A percentile compares a stretch with the other conserved stretches of the same genome.
phyloP scores from a whole-genome alignment of 2,888 invertebrate species.

The Bombylius major region DNA sequence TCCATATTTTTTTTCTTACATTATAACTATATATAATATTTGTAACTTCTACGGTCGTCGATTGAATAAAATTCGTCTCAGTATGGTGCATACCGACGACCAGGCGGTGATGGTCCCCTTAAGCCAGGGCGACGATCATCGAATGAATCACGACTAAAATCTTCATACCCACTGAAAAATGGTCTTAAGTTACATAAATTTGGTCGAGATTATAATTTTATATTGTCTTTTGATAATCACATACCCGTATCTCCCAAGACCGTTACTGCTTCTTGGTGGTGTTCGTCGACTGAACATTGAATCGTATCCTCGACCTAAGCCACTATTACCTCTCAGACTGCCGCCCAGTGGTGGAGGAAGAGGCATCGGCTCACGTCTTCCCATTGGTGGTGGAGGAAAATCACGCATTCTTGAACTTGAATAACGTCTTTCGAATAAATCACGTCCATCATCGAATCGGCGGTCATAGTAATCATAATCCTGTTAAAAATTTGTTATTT shows the following conservation, averaged over 20 bases:
- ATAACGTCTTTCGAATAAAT: constrained; percentile 71
- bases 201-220: too few relatives aligned
- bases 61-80: constrained; percentile 39
- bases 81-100: constrained; percentile 78
- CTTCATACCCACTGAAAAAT: constrained; percentile 61
- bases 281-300: constrained; percentile 74
- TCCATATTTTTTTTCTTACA: too few relatives aligned
- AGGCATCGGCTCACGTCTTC: constrained; percentile 64
- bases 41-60: not conserved
- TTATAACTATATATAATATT: not conserved
- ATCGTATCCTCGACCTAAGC: constrained; percentile 54
- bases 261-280: constrained; percentile 45
- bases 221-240: constrained; percentile 1
- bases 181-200: not conserved
- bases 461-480: constrained; percentile 65
- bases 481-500: constrained; percentile 19
- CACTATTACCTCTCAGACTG: constrained; percentile 41
- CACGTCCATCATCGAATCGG: constrained; percentile 64
- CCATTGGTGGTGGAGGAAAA: constrained; percentile 58
- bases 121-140: constrained; percentile 60
- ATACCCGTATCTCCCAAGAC: constrained; percentile 36
- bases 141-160: constrained; percentile 78
- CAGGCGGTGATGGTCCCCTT: constrained; percentile 71
- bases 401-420: constrained; percentile 40
- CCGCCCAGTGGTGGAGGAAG: constrained; percentile 53